Percentiles rank a stretch among this genome's conserved stretches.
Conservation (phyloP, 1,140 invertebrate genomes). For the Cyclargus thomasi region DNA sequence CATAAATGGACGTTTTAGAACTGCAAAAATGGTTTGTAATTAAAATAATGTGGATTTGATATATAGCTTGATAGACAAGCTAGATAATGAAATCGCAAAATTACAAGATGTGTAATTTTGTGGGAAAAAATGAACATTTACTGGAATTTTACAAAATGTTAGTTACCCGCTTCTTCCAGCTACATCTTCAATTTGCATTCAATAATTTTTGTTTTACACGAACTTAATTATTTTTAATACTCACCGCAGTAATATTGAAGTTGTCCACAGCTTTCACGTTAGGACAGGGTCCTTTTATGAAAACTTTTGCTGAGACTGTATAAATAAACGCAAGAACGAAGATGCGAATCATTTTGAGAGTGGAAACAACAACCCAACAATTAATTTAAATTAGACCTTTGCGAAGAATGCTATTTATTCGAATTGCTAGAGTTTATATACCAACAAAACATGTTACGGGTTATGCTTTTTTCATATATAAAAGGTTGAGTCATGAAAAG, state of each 20-base stretch:
- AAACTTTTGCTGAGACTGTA: background rate
- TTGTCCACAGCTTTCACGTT: background rate
- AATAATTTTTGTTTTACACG: too few relatives aligned
- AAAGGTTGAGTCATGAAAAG: background rate
- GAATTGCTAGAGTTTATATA: background rate
- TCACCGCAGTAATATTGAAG: constrained; percentile 4
- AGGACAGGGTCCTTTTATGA: constrained; percentile 8
- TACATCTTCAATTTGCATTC: too few relatives aligned
- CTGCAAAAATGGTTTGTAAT: too few relatives aligned
- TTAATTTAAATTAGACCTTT: background rate
- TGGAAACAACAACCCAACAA: too few relatives aligned
- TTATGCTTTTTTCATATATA: background rate
- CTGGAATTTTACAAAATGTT: too few relatives aligned
- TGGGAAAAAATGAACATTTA: too few relatives aligned
- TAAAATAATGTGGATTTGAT: too few relatives aligned
- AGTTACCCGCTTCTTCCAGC: too few relatives aligned
- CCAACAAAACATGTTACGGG: background rate
- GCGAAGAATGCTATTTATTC: background rate
- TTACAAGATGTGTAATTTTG: too few relatives aligned
- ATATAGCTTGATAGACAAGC: too few relatives aligned
- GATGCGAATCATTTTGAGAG: background rate
- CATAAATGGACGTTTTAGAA: too few relatives aligned
- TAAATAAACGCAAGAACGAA: background rate
- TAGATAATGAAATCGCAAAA: too few relatives aligned
- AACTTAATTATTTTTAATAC: background rate